Evolutionary conservation across 1,140 invertebrate genomes (phyloP), one percentile per base, ranked within the genome.

Genomic region (Druon quercuslanigerum): DNA sequence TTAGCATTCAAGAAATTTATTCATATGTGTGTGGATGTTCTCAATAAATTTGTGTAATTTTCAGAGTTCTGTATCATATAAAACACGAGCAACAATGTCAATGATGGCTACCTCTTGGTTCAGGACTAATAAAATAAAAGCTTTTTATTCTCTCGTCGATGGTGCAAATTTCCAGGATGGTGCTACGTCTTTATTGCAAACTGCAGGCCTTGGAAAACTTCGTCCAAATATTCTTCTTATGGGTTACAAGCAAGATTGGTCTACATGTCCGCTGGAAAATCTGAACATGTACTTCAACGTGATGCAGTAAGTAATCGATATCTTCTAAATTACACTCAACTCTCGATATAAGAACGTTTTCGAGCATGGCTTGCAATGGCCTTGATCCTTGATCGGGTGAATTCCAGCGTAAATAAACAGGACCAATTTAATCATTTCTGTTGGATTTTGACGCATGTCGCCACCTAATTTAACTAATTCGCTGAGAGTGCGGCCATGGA

Each of bases 211-310:
- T 71, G 97, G 97, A 2, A 98, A 98, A 92, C 92, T 98, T 76
- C 94, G 93, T 82, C 97, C 97, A 0, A 98, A 98, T 86, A 96
- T 98, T 78, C 87, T 98, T 3, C 88, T 98, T 78, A 94, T 98
- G 94, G 98, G 98, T 8, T 99, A 96, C 90, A 99, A 99, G 90
- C 93, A 94, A 77, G 94, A 98, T 88, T 99, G 98, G 98, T 92
- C 94, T 78, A 94, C 92, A 1, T 96, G 96, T 87, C 91, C 94
- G 8, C 90, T 89, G 3, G 92, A 94, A 50, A 94, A 96, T 77
- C 91, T 98, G 9, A 93, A 94, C 46, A 95, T 97, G 87, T 99
- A 99, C 88, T 97, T 99, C 83, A 96, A 97, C 86, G 93, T 96
- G 12, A 95, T 99, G 91, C 97, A 99, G 96, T 99, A 93, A 94